These are phyloP conservation scores for Nephrotoma flavescens DNA, from an alignment of 2,888 invertebrate genomes.

Conservation along the genomic window DNA sequence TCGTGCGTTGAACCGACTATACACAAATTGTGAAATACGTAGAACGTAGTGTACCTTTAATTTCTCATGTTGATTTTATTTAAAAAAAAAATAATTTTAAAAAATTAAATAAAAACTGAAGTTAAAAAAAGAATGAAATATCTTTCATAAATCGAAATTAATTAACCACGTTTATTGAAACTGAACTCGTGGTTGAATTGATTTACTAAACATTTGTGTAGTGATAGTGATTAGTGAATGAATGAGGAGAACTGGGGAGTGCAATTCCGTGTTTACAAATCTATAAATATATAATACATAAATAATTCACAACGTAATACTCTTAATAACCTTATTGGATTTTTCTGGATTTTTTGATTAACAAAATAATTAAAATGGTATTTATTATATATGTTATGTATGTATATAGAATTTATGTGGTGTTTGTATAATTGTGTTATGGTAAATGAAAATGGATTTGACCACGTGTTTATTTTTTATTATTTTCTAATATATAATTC, in stretches of 20 bases:
- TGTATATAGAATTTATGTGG: not conserved
- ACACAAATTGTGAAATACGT: not conserved
- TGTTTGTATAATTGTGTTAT: not conserved
- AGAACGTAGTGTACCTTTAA: too few relatives aligned
- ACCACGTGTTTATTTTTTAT: not conserved
- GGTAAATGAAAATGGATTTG: not conserved
- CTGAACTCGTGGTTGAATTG: not conserved
- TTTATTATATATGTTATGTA: not conserved
- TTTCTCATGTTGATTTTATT: not conserved
- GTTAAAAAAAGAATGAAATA: not conserved
- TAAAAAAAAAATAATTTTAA: not conserved
- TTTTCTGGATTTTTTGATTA: not conserved
- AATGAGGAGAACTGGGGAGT: not conserved
- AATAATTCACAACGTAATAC: too few relatives aligned
- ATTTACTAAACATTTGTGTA: not conserved
- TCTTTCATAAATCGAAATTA: not conserved
- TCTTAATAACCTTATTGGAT: not conserved
- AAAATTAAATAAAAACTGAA: not conserved
- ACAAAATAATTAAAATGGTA: not conserved
- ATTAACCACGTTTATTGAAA: not conserved
- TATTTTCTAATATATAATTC: not conserved
- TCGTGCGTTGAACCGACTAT: not conserved
- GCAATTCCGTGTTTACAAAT: not conserved
- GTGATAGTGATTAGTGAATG: not conserved
- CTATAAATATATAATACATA: not conserved